Conservation (phyloP, 1,140 invertebrate genomes). For the Achroia grisella region DNA sequence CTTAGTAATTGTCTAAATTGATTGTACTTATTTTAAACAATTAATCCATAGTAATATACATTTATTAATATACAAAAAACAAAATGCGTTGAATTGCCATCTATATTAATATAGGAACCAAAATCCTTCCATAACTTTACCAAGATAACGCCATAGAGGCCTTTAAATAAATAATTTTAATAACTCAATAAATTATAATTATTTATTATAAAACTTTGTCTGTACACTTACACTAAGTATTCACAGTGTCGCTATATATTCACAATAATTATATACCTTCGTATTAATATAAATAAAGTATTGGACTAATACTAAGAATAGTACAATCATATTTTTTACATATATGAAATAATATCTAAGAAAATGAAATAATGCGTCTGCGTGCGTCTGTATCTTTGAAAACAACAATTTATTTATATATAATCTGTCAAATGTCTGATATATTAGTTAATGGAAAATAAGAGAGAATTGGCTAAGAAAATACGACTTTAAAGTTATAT, state of each 20-base stretch:
- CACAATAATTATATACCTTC: neutral
- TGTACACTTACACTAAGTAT: slow-evolving; percentile 52
- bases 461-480: no score
- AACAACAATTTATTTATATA: no score
- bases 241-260: slow-evolving; percentile 27
- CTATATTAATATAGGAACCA: slow-evolving; percentile 71
- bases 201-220: slow-evolving; percentile 29
- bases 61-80: slow-evolving; percentile 48
- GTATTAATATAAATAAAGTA: no score
- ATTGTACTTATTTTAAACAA: slow-evolving; percentile 33
- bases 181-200: slow-evolving; percentile 44
- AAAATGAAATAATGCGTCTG: no score
- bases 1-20: slow-evolving; percentile 3
- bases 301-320: no score
- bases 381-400: no score
- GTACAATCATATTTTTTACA: no score
- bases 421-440: no score
- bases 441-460: no score
- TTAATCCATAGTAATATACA: slow-evolving; percentile 12
- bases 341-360: no score
- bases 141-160: neutral
- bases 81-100: slow-evolving; percentile 29
- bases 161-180: slow-evolving; percentile 56
- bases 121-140: slow-evolving; percentile 23
- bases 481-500: no score